Base-by-base conservation (phyloP, 53 echinoderm and acorn worm species). In the Astropecten irregularis region DNA sequence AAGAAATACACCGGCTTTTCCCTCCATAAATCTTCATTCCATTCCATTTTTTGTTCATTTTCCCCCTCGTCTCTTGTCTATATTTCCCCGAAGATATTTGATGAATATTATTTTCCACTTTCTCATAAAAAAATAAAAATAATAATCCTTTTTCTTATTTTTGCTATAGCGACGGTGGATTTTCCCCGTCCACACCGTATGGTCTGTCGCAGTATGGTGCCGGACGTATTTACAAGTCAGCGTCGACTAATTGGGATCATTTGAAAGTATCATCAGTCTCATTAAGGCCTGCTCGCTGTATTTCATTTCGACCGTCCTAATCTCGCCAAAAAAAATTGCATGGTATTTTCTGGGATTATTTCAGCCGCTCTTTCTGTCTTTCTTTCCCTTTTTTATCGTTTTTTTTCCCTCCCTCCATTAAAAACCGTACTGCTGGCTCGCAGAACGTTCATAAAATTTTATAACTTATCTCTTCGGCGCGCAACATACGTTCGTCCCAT, bases 371-470 rank as follows among this genome's bases (percentile, higher is more conserved):
- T n/a, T n/a, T n/a, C n/a, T n/a, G n/a, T n/a, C 8, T 40, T 46
- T 30, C 2, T 30, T 69, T 47, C 25, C 1, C 61, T 49, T 57
- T 35, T 1, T 55, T 74, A 55, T 53, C 73, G n/a, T n/a, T n/a
- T n/a, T n/a, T n/a, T n/a, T n/a, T n/a, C n/a, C n/a, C n/a, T n/a
- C n/a, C n/a, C n/a, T n/a, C n/a, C n/a, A n/a, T n/a, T n/a, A n/a
- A n/a, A 73, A 55, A 73, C 23, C 15, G 23, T 37, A 56, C 27
- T 56, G 35, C 46, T 6, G 39, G 25, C 10, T 21, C 46, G 26
- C 46, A 42, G 50, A 51, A 71, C n/a, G n/a, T 22, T 71, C 71
- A 71, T 71, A 71, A 71, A 71, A 49, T 49, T 71, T 71, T 71
- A 71, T 51, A 71, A 51, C 71, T 33, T 71, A 8, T 49, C 50